Evolutionary conservation across 2,888 invertebrate species (phyloP), one percentile per base, ranked within the genome.

Genomic region (Hybos culiciformis): DNA sequence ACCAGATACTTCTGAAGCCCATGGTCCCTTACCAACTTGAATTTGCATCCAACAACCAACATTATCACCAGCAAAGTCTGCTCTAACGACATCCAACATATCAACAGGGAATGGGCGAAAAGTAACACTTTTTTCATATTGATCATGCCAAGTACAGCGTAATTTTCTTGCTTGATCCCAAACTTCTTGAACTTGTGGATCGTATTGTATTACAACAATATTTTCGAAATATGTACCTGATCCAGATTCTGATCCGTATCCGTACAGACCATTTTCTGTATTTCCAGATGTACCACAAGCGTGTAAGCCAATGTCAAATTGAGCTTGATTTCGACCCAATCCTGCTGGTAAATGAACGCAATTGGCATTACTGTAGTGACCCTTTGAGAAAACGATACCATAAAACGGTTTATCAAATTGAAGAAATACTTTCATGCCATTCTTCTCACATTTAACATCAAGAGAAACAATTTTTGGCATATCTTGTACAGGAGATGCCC

Each of bases 21-120:
- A 93, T 0, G 92, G 92, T 18, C 91, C 90, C 61, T 88, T 90
- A 32, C 90, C 91, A 4, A 90, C 88, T 71, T 93, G 92, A 51
- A 93, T 92, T 61, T 92, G 91, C 92, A 93, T 92, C 92, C 92
- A 93, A 67, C 92, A 92, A 15, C 91, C 91, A 3, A 92, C 90
- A 58, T 93, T 93, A 56, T 93, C 92, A 1, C 92, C 92, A 45
- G 91, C 90, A 53, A 93, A 93, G 56, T 92, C 91, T 4, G 92
- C 91, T 41, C 90, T 70, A n/a, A 92, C 90, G 5, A 92, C 91
- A 62, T 92, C 91, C 42, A 92, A 60, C 90, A 91, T 92, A 60
- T 92, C 92, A 2, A 93, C 92, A 1, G 91, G 90, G 77, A 92
- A 92, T 0, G 92, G 91, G 42, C 91, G 70, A 70, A 92, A 92